Evolutionary conservation across 1,140 invertebrate species (phyloP), one percentile per base, ranked within the genome.

Genomic region (Argopecten irradians): DNA sequence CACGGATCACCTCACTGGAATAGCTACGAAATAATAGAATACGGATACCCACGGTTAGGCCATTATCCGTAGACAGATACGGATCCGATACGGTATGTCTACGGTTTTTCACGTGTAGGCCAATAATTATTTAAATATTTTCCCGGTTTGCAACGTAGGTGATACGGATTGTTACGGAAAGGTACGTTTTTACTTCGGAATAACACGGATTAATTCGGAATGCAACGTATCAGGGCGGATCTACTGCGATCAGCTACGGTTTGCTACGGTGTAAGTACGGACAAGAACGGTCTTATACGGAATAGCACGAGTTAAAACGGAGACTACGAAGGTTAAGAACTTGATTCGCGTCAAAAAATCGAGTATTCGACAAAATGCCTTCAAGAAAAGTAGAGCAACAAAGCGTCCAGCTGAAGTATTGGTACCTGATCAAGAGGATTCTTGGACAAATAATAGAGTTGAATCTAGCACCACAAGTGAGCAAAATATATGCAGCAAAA

Each of bases 161-260:
- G 82, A 83, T 83, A 83, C 82, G 82, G n/a, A 83, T 83, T 83
- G 11, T 13, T 83, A n/a, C 82, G n/a, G 82, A 83, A 83, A 22
- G n/a, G 33, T 28, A 83, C 82, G 9, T 22, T 83, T 83, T 8
- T 11, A n/a, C 33, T 28, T 28, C 22, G 82, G 33, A 83, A 83
- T 83, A 28, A 83, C 9, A 13, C 82, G 9, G 82, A 28, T 83
- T 83, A 83, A 14, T 83, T 28, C 82, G 82, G 9, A 83, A 83
- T 8, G 82, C n/a, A 22, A 83, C 82, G 82, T 83, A 28, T 83
- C 82, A 28, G 9, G 82, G 82, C 82, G 82, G 83, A 34, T 84
- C 34, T 19, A 14, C 32, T 34, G 28, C 28, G 83, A 7, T 84
- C 8, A 14, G 32, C 83, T 33, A 84, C 83, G 83, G 33, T 84